Percentiles rank a stretch among this genome's conserved stretches.
Conservation (phyloP, 2,113 vertebrate genomes). For the Oreochromis niloticus region DNA sequence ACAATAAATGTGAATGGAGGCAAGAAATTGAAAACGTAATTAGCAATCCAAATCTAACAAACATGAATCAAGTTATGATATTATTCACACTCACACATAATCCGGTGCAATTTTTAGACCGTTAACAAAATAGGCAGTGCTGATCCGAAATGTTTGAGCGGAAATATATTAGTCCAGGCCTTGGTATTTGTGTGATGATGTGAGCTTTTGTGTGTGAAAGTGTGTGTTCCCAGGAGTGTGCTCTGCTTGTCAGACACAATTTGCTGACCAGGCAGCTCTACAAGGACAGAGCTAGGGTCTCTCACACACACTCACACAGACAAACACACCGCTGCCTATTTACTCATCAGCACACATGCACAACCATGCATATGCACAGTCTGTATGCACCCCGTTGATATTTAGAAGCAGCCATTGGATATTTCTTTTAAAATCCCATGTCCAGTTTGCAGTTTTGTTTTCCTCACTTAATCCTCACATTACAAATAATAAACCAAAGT, state of each 20-base stretch:
- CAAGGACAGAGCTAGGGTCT: constrained; percentile 47
- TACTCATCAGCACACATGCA: neutral
- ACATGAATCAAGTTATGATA: neutral
- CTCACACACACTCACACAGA: neutral
- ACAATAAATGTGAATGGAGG: neutral
- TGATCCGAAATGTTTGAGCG: neutral
- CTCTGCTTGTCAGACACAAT: constrained; percentile 44
- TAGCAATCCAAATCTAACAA: neutral
- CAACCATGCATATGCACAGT: neutral
- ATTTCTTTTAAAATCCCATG: neutral
- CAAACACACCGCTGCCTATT: neutral
- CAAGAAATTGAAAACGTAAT: neutral
- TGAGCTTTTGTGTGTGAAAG: constrained; percentile 6
- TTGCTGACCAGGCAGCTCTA: constrained; percentile 47
- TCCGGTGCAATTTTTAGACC: neutral
- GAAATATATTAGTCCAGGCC: neutral
- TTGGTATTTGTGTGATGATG: neutral
- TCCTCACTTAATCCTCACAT: neutral
- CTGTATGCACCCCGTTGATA: neutral
- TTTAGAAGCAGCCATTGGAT: neutral
- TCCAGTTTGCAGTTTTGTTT: neutral
- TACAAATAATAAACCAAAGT: neutral
- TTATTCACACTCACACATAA: neutral
- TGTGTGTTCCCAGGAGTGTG: constrained; percentile 19
- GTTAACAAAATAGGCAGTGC: neutral